Evolutionary conservation across 1,140 invertebrate genomes (phyloP), one percentile per base, ranked within the genome.

Genomic region (Drosophila ogumai): DNA sequence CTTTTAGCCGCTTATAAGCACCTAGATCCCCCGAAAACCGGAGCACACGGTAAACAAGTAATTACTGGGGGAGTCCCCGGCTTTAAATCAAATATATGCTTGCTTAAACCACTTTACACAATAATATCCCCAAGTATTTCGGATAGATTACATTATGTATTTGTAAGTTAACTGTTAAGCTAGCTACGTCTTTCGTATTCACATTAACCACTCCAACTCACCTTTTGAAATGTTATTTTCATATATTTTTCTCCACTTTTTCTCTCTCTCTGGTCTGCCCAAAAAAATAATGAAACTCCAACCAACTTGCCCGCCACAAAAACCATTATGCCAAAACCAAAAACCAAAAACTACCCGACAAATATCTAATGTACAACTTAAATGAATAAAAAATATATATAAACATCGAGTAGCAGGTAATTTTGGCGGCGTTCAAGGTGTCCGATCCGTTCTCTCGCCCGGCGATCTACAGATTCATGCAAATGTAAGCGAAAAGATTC

Each of bases 391-490:
- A 50, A 77, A 72, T 61, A 60, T 17, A 17, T 60, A 64, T 50
- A 65, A 74, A 77, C 52, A 82, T 68, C 50, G 59, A 63, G 85
- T 84, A 91, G 74, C 90, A 91, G 90, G 90, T 91, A 91, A 91
- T 90, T 86, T 91, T 91, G 90, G 81, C 80, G 81, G 80, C 80
- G 76, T 82, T 61, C 78, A 81, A 73, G 78, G 87, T 91, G 87
- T 75, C 71, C 85, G 81, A 78, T 57, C 77, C 72, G 81, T 86
- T 84, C 72, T 92, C 77, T 90, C 91, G 84, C 79, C 91, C 75
- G 91, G 91, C 82, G 91, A 92, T 81, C 81, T 92, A 91, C 91
- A 92, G 79, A 90, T 92, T 90, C 91, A 92, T 91, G 86, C 82
- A 90, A 92, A 92, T 90, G 91, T 92, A 92, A 92, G 91, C 81